Evolutionary conservation across 1,140 invertebrate genomes (phyloP), one percentile per base, ranked within the genome.

Genomic region (Pinna nobilis): DNA sequence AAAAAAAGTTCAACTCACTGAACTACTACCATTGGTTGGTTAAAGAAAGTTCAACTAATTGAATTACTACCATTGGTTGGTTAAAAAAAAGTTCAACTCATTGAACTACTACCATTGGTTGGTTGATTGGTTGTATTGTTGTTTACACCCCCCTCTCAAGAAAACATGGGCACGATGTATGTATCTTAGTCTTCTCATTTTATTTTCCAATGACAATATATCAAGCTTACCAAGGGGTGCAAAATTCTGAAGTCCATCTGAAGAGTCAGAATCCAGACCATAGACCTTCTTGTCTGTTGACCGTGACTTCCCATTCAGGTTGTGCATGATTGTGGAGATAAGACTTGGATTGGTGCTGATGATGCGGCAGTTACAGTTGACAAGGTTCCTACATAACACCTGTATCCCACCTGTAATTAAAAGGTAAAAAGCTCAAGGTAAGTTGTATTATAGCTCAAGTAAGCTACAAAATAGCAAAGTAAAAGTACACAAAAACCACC

Each of bases 171-270:
- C n/a, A n/a, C n/a, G n/a, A n/a, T n/a, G n/a, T n/a, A n/a, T n/a
- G n/a, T n/a, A n/a, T n/a, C n/a, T n/a, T n/a, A n/a, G n/a, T n/a
- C 20, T 13, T 11, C 23, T 25, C 0, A 20, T 47, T 18, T 18
- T 15, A 47, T 18, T 47, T 47, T 18, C 11, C 51, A 20, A 53
- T 25, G 25, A 20, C 13, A 18, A 13, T 3, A 53, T 30, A 20
- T 41, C 39, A 20, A 47, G 13, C 70, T 64, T 88, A 92, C 93
- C 94, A 28, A 96, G 91, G 0, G 96, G 96, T 23, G 96, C 96
- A 89, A 97, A 97, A 88, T 97, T 98, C 18, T 96, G 90, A 3
- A 96, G 87, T 1, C 94, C 94, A 81, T 93, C 91, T 11, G 88
- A 28, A n/a, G 76, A 83, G 23, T 88, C 85, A 13, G 79, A 60